Base-by-base conservation (phyloP, 2,888 invertebrate genomes). In the Trichogramma evanescens region DNA sequence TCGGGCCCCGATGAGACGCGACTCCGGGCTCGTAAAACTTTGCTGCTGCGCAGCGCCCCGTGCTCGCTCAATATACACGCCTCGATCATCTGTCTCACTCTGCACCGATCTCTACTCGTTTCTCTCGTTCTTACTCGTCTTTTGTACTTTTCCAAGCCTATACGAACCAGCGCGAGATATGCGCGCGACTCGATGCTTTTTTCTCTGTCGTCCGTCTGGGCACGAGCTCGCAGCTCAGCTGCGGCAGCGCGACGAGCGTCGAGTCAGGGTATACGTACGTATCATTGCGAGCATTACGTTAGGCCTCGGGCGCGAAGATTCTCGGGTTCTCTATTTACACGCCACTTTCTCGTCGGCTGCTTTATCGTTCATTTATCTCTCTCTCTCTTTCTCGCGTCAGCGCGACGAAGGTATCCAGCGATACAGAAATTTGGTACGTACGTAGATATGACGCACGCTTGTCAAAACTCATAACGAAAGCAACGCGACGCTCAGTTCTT, bases 121-220 rank as follows among this genome's bases (percentile, higher is more conserved):
- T 56, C 40, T 39, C 50, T 40, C 52, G 43, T 39, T 7, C 26
- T 9, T 39, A n/a, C 52, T 46, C 43, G 55, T 55, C 62, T 62
- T 62, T 62, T 62, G 58, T 62, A 62, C 58, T 62, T 62, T 58
- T 56, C 59, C 41, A 62, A 58, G 58, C 26, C 26, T 26, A 26
- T 26, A 26, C 26, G 26, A 2, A 26, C 26, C 26, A 26, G 26
- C 1, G 56, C 61, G 48, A 48, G 48, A 48, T 10, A 48, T 6
- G 45, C 40, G 26, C 54, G 26, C 26, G 26, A 26, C 53, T 50
- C 26, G 26, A 26, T 26, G 45, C 54, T 59, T 59, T 48, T 26
- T 55, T 46, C 54, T 55, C 54, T 50, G 43, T 54, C 50, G 43
- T 13, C 13, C 2, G 13, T 2, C 13, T 13, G 13, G 13, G 13